Conservation (phyloP, 2,888 invertebrate genomes). For the Drosophila prostipennis region DNA sequence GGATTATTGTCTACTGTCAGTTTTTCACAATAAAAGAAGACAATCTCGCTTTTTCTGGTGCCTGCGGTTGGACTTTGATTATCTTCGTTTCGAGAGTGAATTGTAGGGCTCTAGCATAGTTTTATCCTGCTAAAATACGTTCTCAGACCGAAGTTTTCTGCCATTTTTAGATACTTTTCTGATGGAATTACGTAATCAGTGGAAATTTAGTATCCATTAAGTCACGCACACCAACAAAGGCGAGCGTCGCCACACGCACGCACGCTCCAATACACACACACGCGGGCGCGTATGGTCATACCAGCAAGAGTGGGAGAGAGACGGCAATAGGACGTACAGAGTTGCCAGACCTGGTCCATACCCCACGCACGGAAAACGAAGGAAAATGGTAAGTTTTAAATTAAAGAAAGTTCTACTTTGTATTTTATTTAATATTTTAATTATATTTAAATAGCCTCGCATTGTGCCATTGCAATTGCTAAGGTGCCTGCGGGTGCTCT, state of each 20-base stretch:
- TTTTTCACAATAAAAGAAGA: conserved; percentile 13
- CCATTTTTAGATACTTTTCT: conserved; percentile 55
- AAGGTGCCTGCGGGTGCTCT: conserved; percentile 93
- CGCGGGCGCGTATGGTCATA: conserved; percentile 20
- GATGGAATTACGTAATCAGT: conserved; percentile 66
- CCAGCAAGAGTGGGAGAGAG: conserved; percentile 13
- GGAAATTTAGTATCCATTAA: conserved; percentile 36
- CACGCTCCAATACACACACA: conserved; percentile 42
- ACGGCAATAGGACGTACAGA: conserved; percentile 29
- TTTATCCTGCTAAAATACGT: not conserved
- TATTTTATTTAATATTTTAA: not conserved
- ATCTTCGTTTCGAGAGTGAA: conserved; percentile 21
- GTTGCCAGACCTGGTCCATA: conserved; percentile 56
- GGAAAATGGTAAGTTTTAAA: conserved; percentile 57
- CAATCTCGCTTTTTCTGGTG: not conserved
- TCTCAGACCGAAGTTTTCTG: conserved; percentile 45
- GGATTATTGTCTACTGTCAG: conserved; percentile 3
- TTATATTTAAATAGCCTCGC: conserved; percentile 88
- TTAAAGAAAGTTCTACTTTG: not conserved
- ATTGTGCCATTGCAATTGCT: conserved; percentile 95
- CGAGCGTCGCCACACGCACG: conserved; percentile 7
- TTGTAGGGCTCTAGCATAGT: conserved; percentile 15
- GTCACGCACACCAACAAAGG: conserved; percentile 14
- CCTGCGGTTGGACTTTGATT: conserved; percentile 9
- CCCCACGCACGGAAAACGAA: not conserved